phyloP scores from a whole-genome alignment of 2,888 invertebrate genomes.

The Panzeria rudis region DNA sequence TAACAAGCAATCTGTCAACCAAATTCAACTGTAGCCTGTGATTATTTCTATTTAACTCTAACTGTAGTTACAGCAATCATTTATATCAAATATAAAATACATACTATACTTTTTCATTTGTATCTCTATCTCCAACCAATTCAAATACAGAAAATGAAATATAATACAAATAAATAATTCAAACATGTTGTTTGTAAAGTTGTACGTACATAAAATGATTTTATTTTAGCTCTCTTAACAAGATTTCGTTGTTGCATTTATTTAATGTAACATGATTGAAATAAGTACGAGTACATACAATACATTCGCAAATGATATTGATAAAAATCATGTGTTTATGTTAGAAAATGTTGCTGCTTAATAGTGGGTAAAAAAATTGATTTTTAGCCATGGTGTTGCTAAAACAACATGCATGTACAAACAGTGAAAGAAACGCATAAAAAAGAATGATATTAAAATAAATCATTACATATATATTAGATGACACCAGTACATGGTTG shows the following conservation, averaged over 20 bases:
- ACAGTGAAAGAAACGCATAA: conserved; percentile 6
- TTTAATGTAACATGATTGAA: conserved; percentile 63
- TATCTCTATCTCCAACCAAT: neutral
- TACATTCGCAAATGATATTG: conserved; percentile 35
- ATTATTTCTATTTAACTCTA: too few relatives aligned
- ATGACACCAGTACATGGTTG: too few relatives aligned
- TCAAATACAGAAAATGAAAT: conserved; percentile 27
- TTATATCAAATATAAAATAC: neutral
- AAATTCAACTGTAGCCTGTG: too few relatives aligned
- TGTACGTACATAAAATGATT: neutral
- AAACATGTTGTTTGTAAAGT: conserved; percentile 17
- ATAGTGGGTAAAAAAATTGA: conserved; percentile 28
- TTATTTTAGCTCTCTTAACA: neutral
- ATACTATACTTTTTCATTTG: neutral
- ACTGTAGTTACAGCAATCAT: neutral
- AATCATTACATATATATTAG: neutral
- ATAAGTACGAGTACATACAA: conserved; percentile 23
- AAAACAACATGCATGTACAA: neutral
- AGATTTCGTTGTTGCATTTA: conserved; percentile 51
- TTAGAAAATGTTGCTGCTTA: conserved; percentile 13
- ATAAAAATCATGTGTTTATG: conserved; percentile 34
- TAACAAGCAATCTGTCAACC: too few relatives aligned
- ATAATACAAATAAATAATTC: conserved; percentile 49
- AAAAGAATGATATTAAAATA: conserved; percentile 17
- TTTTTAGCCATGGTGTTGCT: neutral